phyloP scores from a whole-genome alignment of 35 echinoderm and acorn worm species.

The Apostichopus californicus region DNA sequence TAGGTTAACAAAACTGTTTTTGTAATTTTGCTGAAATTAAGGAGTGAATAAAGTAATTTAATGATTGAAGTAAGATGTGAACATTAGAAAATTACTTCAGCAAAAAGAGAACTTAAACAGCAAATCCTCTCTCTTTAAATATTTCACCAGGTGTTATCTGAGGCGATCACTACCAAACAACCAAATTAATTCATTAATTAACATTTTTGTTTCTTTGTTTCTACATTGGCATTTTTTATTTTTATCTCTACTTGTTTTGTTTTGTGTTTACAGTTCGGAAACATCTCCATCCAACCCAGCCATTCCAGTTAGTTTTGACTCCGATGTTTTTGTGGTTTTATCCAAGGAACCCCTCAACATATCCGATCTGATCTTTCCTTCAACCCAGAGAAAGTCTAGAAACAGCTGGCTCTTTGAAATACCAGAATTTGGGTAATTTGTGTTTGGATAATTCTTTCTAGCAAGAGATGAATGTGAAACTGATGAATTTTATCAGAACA shows the following conservation, averaged over 20 bases:
- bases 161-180: too few species aligned
- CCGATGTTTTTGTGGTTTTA: conserved; percentile 28
- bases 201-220: not conserved
- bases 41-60: too few species aligned
- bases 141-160: too few species aligned
- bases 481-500: too few species aligned
- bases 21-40: too few species aligned
- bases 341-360: conserved; percentile 28
- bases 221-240: not conserved
- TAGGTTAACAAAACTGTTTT: too few species aligned
- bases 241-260: too few species aligned
- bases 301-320: conserved; percentile 43
- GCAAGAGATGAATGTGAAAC: too few species aligned
- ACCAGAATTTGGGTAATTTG: not conserved
- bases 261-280: conserved; percentile 32
- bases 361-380: not conserved
- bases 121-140: too few species aligned
- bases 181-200: not conserved
- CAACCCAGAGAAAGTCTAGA: not conserved
- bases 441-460: not conserved
- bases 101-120: too few species aligned
- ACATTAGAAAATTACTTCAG: too few species aligned
- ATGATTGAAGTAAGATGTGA: too few species aligned
- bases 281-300: conserved; percentile 55
- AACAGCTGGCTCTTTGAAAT: conserved; percentile 1